phyloP scores from a whole-genome alignment of 2,113 vertebrate species.

The Catharus minimus region DNA sequence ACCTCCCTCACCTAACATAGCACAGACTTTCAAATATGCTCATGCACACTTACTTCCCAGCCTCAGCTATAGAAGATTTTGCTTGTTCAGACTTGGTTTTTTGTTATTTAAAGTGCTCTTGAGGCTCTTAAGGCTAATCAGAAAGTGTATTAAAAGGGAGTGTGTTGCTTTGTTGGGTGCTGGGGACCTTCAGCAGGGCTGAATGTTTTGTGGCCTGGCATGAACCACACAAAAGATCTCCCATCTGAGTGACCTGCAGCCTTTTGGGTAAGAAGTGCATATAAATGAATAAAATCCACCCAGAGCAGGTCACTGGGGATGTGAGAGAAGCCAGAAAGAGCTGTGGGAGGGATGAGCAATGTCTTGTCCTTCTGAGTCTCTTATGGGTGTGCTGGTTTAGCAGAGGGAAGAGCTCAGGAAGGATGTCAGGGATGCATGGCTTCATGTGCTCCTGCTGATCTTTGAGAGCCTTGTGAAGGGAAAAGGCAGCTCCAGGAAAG shows the following conservation, averaged over 20 bases:
- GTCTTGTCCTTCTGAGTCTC: not conserved
- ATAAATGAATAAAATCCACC: not conserved
- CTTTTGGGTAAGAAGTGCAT: not conserved
- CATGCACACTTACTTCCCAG: not conserved
- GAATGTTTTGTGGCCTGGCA: not conserved
- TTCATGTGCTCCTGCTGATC: not conserved
- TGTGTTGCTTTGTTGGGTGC: not conserved
- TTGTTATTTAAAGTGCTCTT: not conserved
- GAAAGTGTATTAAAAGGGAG: not conserved
- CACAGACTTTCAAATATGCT: not conserved
- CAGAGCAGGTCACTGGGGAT: not conserved
- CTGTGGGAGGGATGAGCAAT: not conserved
- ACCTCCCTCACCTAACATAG: constrained; percentile 9
- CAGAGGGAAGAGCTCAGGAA: not conserved
- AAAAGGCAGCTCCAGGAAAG: not conserved
- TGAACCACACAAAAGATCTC: not conserved
- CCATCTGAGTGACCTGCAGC: not conserved
- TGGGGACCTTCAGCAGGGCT: not conserved
- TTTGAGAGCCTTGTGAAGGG: not conserved
- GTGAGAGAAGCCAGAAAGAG: not conserved
- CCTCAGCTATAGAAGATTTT: not conserved
- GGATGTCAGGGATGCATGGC: not conserved
- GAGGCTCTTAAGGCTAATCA: not conserved
- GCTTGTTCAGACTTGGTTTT: not conserved
- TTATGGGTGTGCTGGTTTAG: not conserved